phyloP scores from a whole-genome alignment of 2,113 vertebrate species.

The Gadus macrocephalus region DNA sequence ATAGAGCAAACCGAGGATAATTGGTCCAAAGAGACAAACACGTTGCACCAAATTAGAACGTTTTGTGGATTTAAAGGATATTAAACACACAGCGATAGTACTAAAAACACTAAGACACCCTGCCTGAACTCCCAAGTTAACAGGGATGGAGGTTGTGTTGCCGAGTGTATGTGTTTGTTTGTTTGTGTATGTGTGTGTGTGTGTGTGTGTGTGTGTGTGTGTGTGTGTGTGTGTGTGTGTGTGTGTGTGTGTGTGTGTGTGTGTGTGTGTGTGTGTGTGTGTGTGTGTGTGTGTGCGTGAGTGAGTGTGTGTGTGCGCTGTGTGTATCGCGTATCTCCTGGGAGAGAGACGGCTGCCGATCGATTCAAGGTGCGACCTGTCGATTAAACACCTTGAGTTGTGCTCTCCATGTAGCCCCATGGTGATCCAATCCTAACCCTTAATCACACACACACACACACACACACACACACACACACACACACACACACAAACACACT shows the following conservation, averaged over 20 bases:
- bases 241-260: slow-evolving; percentile 51
- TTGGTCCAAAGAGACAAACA: no score
- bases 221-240: slow-evolving; percentile 51
- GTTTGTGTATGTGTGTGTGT: no score
- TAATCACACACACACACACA: slow-evolving; percentile 24
- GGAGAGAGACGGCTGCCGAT: slow-evolving; percentile 55
- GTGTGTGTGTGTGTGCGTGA: slow-evolving; percentile 43
- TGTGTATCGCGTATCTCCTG: slow-evolving; percentile 59
- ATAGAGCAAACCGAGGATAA: no score
- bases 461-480: slow-evolving; percentile 1
- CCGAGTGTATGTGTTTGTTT: no score
- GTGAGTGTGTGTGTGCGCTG: slow-evolving; percentile 49
- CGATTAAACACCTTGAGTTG: slow-evolving; percentile 69
- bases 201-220: no score
- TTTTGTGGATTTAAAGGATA: no score
- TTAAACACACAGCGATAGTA: slow-evolving; percentile 1
- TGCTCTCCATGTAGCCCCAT: slow-evolving; percentile 63
- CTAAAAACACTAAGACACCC: slow-evolving; percentile 41
- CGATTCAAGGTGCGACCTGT: slow-evolving; percentile 70
- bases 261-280: slow-evolving; percentile 57
- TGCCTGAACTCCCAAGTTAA: slow-evolving; percentile 24
- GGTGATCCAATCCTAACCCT: slow-evolving; percentile 57
- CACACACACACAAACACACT: slow-evolving; percentile 32
- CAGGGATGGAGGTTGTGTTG: no score
- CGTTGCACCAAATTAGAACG: no score